Percentiles rank a stretch among this genome's conserved stretches.
phyloP scores from a whole-genome alignment of 2,113 vertebrate species.

The Nyctibius bracteatus region DNA sequence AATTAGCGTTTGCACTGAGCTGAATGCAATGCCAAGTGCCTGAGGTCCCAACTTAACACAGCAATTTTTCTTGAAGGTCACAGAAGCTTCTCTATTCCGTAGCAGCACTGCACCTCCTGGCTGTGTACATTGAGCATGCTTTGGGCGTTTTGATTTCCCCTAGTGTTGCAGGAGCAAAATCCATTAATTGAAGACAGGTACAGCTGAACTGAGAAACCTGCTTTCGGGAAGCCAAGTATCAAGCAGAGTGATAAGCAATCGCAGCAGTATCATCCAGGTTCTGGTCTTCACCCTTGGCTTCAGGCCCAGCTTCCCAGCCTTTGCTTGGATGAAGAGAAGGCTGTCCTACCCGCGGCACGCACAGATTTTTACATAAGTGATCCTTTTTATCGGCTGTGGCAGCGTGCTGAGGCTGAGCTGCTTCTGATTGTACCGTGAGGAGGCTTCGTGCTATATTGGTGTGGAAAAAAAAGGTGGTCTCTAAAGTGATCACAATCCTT shows the following conservation, averaged over 20 bases:
- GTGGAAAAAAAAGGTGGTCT: background rate
- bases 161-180: background rate
- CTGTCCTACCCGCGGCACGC: background rate
- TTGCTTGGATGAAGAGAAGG: background rate
- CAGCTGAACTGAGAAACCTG: background rate
- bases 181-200: background rate
- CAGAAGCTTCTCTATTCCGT: background rate
- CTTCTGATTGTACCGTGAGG: rapidly evolving
- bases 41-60: slow-evolving; percentile 11
- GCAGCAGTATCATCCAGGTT: background rate
- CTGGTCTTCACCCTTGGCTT: slow-evolving; percentile 19
- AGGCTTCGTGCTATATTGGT: rapidly evolving
- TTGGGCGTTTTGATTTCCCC: background rate
- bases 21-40: slow-evolving; percentile 21
- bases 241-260: slow-evolving; percentile 50
- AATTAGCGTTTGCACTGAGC: slow-evolving; percentile 23
- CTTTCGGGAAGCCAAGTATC: background rate
- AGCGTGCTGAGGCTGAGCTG: background rate
- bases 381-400: background rate
- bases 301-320: slow-evolving; percentile 6
- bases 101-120: background rate
- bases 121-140: background rate
- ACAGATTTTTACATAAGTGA: background rate
- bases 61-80: slow-evolving; percentile 41
- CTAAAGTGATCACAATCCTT: background rate